Evolutionary conservation across 1,140 invertebrate genomes (phyloP), one percentile per base, ranked within the genome.

Genomic region (Stegodyphus mimosarum): DNA sequence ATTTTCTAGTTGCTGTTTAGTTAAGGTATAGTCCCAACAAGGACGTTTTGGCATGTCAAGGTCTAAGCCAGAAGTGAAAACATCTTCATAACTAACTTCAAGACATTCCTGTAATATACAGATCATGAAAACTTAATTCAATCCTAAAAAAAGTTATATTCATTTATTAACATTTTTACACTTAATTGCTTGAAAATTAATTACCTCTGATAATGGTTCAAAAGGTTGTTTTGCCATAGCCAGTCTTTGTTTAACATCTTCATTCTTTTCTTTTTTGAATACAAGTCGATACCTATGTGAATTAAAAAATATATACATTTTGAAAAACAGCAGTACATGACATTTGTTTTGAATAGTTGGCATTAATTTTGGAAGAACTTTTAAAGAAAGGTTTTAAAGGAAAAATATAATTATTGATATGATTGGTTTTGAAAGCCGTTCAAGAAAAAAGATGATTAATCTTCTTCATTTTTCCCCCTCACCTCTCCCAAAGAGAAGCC

Each of bases 11-110:
- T 91, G 52, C 76, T 89, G 87, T 80, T 90, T 91, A 7, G 88
- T 88, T 71, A 91, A 86, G 49, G 64, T 89, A 85, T 90, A 91
- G 64, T 90, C 87, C 91, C 92, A 92, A 13, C 87, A 70, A 9
- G 92, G 92, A 83, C 92, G 86, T 79, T 91, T 91, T 2, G 92
- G 92, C 83, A 92, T 90, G 79, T 91, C 90, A 0, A 92, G 67
- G 7, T 88, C 88, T 10, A 88, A 87, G 4, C 89, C 89, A 63
- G 89, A 88, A 71, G 88, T 86, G 76, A 90, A 92, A 9, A 91
- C 87, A 48, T 90, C 89, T 77, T 91, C 90, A 53, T 89, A 86
- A 18, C 89, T 88, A 11, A 91, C 80, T 88, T 92, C 91, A 78
- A 91, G 85, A 60, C 83, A 87, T 67, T 87, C 85, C 88, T 91